Percentiles rank a stretch among this genome's conserved stretches.
These are phyloP conservation scores for Grammomys dolichurus DNA, from an alignment of 2,113 vertebrate species.

Conservation along the genomic window DNA sequence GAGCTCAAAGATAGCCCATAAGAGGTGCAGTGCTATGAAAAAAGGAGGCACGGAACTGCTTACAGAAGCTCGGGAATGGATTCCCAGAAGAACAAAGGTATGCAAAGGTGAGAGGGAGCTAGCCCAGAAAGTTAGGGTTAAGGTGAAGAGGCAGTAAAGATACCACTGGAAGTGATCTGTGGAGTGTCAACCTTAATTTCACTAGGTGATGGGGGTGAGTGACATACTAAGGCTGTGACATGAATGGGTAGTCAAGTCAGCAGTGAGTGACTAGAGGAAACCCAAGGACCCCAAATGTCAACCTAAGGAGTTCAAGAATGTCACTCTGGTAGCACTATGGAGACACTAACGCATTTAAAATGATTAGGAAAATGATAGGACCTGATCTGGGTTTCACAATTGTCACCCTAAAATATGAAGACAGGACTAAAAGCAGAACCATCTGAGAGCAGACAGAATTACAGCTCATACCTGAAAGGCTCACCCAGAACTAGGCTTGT, in stretches of 20 bases:
- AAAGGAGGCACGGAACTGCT: neutral
- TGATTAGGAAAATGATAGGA: neutral
- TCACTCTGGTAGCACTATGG: neutral
- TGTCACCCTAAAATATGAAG: neutral
- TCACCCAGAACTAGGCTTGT: neutral
- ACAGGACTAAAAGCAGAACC: neutral
- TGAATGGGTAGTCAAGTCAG: neutral
- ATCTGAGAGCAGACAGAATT: neutral
- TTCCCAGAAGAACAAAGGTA: neutral
- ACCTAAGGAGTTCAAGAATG: neutral
- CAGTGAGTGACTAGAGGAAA: conserved; percentile 15
- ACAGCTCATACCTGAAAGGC: neutral
- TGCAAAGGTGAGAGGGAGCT: neutral
- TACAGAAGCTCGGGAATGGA: neutral
- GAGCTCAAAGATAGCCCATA: neutral
- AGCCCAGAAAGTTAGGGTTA: neutral
- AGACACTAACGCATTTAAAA: neutral
- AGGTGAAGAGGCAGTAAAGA: neutral
- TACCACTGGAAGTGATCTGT: neutral
- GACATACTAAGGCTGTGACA: neutral
- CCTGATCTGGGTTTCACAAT: conserved; percentile 28
- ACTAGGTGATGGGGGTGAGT: neutral
- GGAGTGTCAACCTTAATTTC: neutral
- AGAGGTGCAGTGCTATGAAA: neutral
- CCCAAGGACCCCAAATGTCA: neutral